phyloP scores from a whole-genome alignment of 2,888 invertebrate species.

The Ormyrus labotus region DNA sequence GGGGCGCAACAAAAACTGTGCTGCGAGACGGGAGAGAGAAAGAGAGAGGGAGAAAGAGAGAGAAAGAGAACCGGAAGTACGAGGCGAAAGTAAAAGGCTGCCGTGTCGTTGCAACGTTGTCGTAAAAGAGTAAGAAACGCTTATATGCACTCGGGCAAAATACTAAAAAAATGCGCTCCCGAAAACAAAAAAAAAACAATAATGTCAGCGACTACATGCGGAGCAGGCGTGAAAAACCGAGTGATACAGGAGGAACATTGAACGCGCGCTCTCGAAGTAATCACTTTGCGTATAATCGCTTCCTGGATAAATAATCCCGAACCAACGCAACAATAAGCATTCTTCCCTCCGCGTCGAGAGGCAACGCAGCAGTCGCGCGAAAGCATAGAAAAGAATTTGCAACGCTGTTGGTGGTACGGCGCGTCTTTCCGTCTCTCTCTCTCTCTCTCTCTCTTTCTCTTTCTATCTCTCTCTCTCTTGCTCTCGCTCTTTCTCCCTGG shows the following conservation, averaged over 20 bases:
- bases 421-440: constrained; percentile 28
- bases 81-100: constrained; percentile 15
- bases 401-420: background rate
- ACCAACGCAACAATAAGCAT: too few species aligned
- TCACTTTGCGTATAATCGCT: too few species aligned
- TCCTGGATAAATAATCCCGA: too few species aligned
- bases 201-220: background rate
- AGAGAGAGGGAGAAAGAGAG: constrained; percentile 1
- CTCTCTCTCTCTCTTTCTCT: constrained; percentile 26
- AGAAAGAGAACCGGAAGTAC: constrained; percentile 7
- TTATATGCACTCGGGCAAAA: background rate
- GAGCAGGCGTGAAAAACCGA: too few species aligned
- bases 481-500: background rate
- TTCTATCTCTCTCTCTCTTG: background rate
- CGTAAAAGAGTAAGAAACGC: background rate
- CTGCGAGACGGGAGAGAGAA: background rate
- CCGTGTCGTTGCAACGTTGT: background rate
- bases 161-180: background rate
- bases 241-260: too few species aligned
- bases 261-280: too few species aligned
- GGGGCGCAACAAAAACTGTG: too few species aligned
- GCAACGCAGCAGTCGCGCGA: too few species aligned
- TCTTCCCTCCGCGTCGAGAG: too few species aligned
- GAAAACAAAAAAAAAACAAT: background rate
- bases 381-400: too few species aligned